Conservation (phyloP, 2,113 vertebrate species). For the Myocastor coypus region DNA sequence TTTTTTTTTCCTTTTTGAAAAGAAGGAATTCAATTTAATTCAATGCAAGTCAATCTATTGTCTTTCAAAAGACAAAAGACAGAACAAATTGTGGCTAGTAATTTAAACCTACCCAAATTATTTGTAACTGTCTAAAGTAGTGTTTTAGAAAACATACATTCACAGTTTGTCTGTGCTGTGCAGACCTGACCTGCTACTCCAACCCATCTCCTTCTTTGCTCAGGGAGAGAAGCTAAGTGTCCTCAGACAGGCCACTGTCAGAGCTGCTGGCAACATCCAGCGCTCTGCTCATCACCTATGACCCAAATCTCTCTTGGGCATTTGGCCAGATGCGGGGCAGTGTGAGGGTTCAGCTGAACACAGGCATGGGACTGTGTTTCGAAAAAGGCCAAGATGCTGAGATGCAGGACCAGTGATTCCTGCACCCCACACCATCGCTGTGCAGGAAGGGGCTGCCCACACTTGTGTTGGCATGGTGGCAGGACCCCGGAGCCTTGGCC, state of each 20-base stretch:
- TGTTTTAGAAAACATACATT: constrained; percentile 47
- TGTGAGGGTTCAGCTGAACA: neutral
- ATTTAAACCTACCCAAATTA: constrained; percentile 51
- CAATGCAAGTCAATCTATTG: constrained; percentile 58
- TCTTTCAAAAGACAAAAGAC: constrained; percentile 59
- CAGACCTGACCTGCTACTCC: neutral
- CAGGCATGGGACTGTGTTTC: neutral
- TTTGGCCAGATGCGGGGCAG: neutral
- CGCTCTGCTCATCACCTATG: neutral
- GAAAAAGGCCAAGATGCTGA: neutral
- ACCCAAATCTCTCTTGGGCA: neutral
- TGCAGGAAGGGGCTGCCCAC: neutral
- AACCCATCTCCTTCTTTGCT: constrained; percentile 22
- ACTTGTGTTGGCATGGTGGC: neutral
- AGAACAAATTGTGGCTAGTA: constrained; percentile 31
- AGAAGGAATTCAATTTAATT: constrained; percentile 40
- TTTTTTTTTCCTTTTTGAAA: constrained; percentile 46
- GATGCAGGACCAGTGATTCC: neutral
- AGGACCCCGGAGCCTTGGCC: neutral
- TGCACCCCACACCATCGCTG: neutral
- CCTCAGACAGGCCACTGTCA: neutral
- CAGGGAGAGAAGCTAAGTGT: constrained; percentile 7
- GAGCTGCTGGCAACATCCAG: neutral
- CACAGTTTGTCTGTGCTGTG: neutral
- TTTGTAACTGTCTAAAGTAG: constrained; percentile 18